Conservation (phyloP, 2,113 vertebrate species). For the Sinocyclocheilus grahami region DNA sequence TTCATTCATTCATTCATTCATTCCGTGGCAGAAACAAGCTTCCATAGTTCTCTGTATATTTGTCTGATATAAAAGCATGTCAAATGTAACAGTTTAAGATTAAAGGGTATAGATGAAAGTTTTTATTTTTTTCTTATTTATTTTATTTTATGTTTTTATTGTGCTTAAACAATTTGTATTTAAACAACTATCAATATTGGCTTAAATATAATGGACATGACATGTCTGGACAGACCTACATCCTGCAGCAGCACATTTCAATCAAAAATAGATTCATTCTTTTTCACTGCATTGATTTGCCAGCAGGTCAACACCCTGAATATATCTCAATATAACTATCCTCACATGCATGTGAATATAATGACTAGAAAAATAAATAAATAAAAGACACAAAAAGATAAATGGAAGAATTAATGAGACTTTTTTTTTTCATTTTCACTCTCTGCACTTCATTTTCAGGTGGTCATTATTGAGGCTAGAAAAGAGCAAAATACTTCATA, state of each 20-base stretch:
- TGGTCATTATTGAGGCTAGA: background rate
- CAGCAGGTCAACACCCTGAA: constrained; percentile 7
- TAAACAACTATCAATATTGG: background rate
- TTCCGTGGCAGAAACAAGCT: too few species aligned
- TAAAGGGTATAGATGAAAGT: too few species aligned
- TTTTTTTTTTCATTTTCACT: background rate
- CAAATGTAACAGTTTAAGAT: too few species aligned
- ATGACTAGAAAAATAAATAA: constrained; percentile 8
- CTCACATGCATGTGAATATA: background rate
- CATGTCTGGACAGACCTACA: background rate
- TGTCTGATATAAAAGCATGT: background rate
- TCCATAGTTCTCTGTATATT: background rate
- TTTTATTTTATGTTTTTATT: too few species aligned
- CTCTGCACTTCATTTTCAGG: background rate
- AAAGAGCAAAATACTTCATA: background rate
- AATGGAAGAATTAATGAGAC: background rate
- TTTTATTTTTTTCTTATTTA: too few species aligned
- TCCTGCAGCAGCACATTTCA: background rate
- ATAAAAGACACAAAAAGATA: background rate
- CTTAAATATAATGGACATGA: background rate
- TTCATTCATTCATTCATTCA: too few species aligned
- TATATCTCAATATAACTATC: background rate
- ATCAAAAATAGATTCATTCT: background rate
- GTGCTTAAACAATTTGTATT: too few species aligned
- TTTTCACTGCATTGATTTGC: background rate